Conservation (phyloP, 2,113 vertebrate species). For the Pygoscelis antarcticus region DNA sequence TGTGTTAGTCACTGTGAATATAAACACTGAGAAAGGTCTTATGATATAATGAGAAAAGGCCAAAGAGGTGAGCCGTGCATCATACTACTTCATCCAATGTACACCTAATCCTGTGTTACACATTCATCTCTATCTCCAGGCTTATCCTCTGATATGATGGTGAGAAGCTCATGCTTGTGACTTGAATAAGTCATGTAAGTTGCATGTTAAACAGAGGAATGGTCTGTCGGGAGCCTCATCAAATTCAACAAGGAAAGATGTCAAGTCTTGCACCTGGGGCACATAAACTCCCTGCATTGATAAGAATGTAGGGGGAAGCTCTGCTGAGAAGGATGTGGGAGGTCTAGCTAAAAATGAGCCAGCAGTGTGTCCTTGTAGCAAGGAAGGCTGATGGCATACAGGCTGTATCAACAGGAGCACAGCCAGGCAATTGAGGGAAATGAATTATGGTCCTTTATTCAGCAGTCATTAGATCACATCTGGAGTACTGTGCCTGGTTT, state of each 20-base stretch:
- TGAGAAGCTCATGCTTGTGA: constrained; percentile 37
- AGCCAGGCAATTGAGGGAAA: neutral
- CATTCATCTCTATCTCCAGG: constrained; percentile 9
- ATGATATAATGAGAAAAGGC: constrained; percentile 4
- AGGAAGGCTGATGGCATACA: neutral
- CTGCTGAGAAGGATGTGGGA: neutral
- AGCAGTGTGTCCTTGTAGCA: neutral
- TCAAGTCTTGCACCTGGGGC: neutral
- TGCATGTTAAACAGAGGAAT: constrained; percentile 40
- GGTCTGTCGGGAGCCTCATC: neutral
- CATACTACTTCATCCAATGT: neutral
- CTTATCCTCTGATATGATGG: constrained; percentile 37
- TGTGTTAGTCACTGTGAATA: neutral
- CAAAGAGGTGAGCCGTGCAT: neutral
- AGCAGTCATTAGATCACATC: neutral
- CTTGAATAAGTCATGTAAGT: constrained; percentile 37
- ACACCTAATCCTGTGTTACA: constrained; percentile 48
- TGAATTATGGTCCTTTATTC: neutral
- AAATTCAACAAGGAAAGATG: constrained; percentile 24
- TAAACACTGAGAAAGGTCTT: neutral
- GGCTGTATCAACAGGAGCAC: neutral
- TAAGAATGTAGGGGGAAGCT: neutral
- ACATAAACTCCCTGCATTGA: neutral
- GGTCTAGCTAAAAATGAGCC: neutral
- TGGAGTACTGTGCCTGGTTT: neutral